Evolutionary conservation across 2,113 vertebrate species (phyloP), one percentile per base, ranked within the genome.

Genomic region (Eleginops maclovinus): DNA sequence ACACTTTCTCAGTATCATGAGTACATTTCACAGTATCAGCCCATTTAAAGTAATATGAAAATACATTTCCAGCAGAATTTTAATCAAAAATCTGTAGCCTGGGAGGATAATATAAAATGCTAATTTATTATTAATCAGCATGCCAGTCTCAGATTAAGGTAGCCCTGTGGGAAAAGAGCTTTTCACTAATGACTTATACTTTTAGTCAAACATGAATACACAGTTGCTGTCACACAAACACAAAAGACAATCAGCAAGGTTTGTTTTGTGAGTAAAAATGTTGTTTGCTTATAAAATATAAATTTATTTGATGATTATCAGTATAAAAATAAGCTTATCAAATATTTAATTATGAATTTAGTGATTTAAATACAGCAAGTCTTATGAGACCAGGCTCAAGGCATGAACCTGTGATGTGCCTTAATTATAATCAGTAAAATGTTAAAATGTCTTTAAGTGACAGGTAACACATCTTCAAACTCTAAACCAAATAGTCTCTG

Each of bases 81-180:
- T 12, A 65, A 74, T 87, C 59, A 81, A 65, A 82, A 71, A 58
- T 55, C 43, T 64, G 56, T 46, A 56, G 61, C 58, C 59, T 14
- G 7, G 17, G 22, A 68, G 9, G 3, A 81, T 19, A 31, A 36
- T 3, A 63, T 3, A 64, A 24, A 72, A 47, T 4, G 66, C 49
- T 43, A 56, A 70, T 65, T 54, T 49, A 66, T 84, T 75, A 63
- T 22, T 58, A 43, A 65, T 36, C 47, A 86, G 63, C 49, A 9
- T 80, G 26, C 26, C 49, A 67, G 68, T 36, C 43, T 84, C 62
- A 75, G 53, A 82, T 83, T 70, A 81, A 77, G 66, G 56, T 54
- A 54, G 53, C 26, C 63, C 51, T 58, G 80, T 51, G 63, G 75
- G 78, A 79, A 82, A 90, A 75, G 14, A 75, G 60, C 61, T 80